Evolutionary conservation across 30 jellyfish, hydroid and myxozoan species (phyloP), one percentile per base, ranked within the genome.

Genomic region (Hydra vulgaris): DNA sequence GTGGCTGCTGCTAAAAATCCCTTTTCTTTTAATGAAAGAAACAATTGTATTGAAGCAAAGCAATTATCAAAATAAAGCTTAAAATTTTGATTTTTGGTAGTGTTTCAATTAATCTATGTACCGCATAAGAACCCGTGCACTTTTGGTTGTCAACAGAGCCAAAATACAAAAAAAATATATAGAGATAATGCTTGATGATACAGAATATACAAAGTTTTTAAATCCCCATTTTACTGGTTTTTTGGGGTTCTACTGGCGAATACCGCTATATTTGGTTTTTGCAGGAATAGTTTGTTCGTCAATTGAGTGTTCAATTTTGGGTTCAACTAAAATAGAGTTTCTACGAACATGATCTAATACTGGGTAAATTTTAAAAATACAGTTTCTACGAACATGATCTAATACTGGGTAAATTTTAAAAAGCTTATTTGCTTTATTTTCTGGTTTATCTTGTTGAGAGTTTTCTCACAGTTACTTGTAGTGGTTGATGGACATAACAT

Each of bases 281-380:
- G n/a, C n/a, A n/a, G n/a, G n/a, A n/a, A n/a, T n/a, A 85, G 56
- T 86, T 69, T 86, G 95, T 83, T 86, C 95, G 66, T 86, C 84
- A 26, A 86, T 69, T 22, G 89, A 81, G 23, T 86, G 83, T 3
- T 78, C 82, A 74, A 53, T 81, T 77, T 84, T 88, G 25, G 87
- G 90, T 71, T 78, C 90, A 77, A 84, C 26, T 54, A 22, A 53
- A 23, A 21, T 19, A 40, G 82, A 86, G 24, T 73, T 82, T 1
- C 66, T 26, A 26, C 87, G 22, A 7, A 73, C 83, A 73, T 71
- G 12, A 15, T 81, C 88, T 7, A 87, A 55, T 25, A 74, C 91
- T 21, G 95, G 87, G 23, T 78, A 67, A 15, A 83, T 73, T 66
- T 88, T 88, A 82, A 52, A 71, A 19, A 88, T n/a, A n/a, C n/a